phyloP scores from a whole-genome alignment of 1,140 invertebrate genomes.

The Sitobion miscanthi region DNA sequence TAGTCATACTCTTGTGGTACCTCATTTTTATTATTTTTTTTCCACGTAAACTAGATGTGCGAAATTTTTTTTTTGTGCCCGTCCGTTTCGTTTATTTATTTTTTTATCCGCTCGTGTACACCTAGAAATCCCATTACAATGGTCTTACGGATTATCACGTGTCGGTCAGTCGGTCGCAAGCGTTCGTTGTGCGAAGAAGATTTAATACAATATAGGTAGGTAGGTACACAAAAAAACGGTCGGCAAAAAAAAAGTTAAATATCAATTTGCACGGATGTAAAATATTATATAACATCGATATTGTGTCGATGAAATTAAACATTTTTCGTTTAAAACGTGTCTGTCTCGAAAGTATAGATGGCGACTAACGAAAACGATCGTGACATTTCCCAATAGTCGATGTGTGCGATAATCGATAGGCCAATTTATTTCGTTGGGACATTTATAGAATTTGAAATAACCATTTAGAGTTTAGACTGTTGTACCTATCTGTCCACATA shows the following conservation, averaged over 20 bases:
- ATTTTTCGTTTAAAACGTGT: neutral
- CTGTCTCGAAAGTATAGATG: neutral
- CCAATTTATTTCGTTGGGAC: neutral
- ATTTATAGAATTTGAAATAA: slow-evolving; percentile 3
- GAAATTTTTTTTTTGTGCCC: neutral
- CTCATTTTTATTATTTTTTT: neutral
- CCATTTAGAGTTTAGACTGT: neutral
- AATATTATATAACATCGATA: neutral
- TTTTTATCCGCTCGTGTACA: neutral
- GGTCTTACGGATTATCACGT: slow-evolving; percentile 16
- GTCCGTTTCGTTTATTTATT: neutral
- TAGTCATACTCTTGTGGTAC: neutral
- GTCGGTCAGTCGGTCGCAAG: slow-evolving; percentile 12
- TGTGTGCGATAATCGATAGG: neutral
- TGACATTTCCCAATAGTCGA: neutral
- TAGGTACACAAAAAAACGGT: neutral
- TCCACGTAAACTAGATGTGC: neutral
- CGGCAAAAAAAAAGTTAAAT: neutral
- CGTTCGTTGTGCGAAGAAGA: neutral
- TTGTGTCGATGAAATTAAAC: neutral
- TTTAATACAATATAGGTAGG: neutral
- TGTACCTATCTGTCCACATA: neutral
- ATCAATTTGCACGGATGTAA: slow-evolving; percentile 5
- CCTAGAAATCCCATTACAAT: slow-evolving; percentile 34
- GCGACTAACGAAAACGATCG: neutral